Evolutionary conservation across 2,113 vertebrate genomes (phyloP), one percentile per base, ranked within the genome.

Genomic region (Morone chrysops): DNA sequence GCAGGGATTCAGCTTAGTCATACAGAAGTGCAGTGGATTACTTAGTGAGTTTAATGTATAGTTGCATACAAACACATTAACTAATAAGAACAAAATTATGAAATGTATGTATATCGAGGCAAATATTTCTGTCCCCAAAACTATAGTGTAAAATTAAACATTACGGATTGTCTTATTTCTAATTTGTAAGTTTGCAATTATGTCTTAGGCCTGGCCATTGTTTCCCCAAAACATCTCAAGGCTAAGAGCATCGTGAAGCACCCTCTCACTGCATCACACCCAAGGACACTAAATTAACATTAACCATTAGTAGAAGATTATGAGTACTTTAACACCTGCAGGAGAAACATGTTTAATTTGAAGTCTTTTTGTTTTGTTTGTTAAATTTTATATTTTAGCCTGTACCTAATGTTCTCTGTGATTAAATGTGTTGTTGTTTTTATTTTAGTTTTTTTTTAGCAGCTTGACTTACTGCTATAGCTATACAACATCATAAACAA

Each of bases 211-310:
- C 13, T 47, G 6, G 31, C 48, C 17, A 9, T 22, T 43, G 20
- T 76, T 65, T 82, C 8, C 25, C 0, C 54, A 62, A 70, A 70
- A 48, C 40, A 70, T 57, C 11, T 82, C 57, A 54, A 20, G 47
- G 45, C 40, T 22, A 45, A 48, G 16, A 48, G 54, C 18, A 75
- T 22, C 16, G 6, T 50, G 12, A 70, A 62, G 57, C 25, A 45
- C 22, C 70, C 47, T 59, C 20, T 48, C 16, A 59, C 20, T 41
- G 41, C 36, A 61, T 38, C 60, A 43, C 8, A 51, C 1, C 17
- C 47, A 71, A 47, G 61, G 67, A 72, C 60, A 47, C 18, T 4
- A 12, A 60, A 66, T 66, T 13, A 31, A 25, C 69, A n/a, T 31
- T 25, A 59, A 1, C 25, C 47, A 47, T 51, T 5, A 63, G 20